These are phyloP conservation scores for Cryptophagus acutangulus DNA, from an alignment of 2,888 invertebrate species.

Conservation along the genomic window DNA sequence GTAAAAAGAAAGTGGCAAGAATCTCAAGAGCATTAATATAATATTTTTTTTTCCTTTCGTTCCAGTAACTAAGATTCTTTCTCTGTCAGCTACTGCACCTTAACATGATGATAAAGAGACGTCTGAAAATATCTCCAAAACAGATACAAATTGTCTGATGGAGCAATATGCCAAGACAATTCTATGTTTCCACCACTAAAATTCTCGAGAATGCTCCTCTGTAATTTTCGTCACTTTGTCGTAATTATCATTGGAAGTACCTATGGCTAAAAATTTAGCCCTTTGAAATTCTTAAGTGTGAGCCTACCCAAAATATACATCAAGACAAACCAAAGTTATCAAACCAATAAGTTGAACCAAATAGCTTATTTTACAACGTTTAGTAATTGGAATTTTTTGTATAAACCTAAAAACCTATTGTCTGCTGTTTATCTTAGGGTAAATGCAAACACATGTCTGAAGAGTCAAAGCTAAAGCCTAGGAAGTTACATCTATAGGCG, in stretches of 20 bases:
- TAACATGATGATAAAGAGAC: conserved; percentile 25
- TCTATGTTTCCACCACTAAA: conserved; percentile 18
- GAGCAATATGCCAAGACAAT: conserved; percentile 9
- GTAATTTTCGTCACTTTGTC: conserved; percentile 4
- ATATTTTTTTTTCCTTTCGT: conserved; percentile 9
- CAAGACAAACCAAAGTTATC: conserved; percentile 9
- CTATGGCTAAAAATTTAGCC: conserved; percentile 9
- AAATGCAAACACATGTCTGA: no score
- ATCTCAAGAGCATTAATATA: conserved; percentile 28
- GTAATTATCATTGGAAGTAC: conserved; percentile 6
- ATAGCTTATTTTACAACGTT: conserved; percentile 3
- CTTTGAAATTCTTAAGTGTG: conserved; percentile 10
- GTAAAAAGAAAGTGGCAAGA: conserved; percentile 20
- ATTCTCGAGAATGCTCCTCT: conserved; percentile 6
- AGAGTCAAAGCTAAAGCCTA: no score
- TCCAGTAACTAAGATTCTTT: conserved; percentile 21
- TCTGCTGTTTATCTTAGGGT: no score
- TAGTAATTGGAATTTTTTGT: no score
- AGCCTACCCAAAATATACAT: conserved; percentile 9
- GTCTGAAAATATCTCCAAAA: conserved; percentile 27
- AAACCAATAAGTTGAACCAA: conserved; percentile 8
- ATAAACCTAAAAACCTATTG: no score
- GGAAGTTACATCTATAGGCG: no score
- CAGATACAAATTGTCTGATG: conserved; percentile 8
- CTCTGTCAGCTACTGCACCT: conserved; percentile 19